phyloP scores from a whole-genome alignment of 1,140 invertebrate species.

The Grapholita molesta region DNA sequence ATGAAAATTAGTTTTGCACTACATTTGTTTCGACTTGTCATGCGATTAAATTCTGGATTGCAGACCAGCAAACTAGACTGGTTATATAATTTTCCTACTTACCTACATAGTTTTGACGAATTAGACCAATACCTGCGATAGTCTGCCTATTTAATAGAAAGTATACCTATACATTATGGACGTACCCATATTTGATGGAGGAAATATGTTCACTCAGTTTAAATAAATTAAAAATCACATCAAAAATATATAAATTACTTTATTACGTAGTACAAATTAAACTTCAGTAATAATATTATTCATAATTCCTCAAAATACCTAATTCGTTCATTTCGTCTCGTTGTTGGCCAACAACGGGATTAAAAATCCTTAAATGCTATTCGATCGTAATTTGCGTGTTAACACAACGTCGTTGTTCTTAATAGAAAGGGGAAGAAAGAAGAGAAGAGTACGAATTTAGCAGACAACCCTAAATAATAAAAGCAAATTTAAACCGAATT shows the following conservation, averaged over 20 bases:
- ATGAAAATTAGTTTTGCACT: too few species aligned
- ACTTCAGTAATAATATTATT: slow-evolving; percentile 42
- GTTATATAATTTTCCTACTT: too few species aligned
- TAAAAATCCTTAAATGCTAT: slow-evolving; percentile 70
- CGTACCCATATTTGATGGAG: too few species aligned
- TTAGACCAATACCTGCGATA: too few species aligned
- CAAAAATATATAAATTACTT: slow-evolving; percentile 14
- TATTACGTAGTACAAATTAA: slow-evolving; percentile 15
- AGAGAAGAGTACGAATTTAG: not conserved
- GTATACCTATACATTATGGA: too few species aligned
- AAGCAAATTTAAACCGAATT: too few species aligned
- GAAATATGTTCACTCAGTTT: not conserved
- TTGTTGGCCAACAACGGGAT: slow-evolving; percentile 64
- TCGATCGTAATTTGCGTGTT: slow-evolving; percentile 55
- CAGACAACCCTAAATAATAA: not conserved
- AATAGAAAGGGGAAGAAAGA: slow-evolving; percentile 44
- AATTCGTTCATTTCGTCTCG: slow-evolving; percentile 60
- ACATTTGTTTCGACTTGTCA: too few species aligned
- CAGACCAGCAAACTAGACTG: too few species aligned
- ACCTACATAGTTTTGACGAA: too few species aligned
- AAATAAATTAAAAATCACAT: not conserved
- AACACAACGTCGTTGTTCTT: slow-evolving; percentile 25
- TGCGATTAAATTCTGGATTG: too few species aligned
- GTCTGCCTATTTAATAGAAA: too few species aligned
- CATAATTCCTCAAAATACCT: slow-evolving; percentile 59